These are phyloP conservation scores for Electrona antarctica DNA, from an alignment of 2,113 vertebrate genomes.

Conservation along the genomic window DNA sequence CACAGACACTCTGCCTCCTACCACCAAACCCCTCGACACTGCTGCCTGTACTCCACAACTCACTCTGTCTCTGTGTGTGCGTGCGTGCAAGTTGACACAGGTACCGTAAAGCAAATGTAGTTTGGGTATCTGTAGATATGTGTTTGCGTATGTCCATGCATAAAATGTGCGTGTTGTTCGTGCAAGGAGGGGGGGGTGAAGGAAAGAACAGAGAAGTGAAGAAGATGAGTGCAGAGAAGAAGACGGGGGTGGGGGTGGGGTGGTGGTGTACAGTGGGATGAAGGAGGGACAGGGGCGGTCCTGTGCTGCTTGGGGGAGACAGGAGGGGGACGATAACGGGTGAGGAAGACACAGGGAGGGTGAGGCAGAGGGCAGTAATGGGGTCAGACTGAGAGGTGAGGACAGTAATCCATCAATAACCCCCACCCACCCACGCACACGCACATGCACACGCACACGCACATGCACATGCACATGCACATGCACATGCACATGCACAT, in stretches of 20 bases:
- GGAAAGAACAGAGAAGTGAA: no score
- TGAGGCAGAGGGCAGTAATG: background rate
- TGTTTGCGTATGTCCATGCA: background rate
- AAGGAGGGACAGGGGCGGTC: no score
- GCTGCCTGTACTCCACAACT: background rate
- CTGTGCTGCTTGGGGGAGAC: no score
- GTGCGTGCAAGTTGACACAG: no score
- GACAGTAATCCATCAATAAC: no score
- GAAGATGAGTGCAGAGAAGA: no score
- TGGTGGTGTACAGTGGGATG: no score
- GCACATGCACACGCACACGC: constrained; percentile 31
- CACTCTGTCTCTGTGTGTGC: background rate
- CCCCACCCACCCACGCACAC: constrained; percentile 24
- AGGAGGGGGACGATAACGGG: background rate
- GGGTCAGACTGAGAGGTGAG: no score
- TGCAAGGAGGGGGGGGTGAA: no score
- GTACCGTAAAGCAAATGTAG: no score
- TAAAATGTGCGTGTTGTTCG: background rate
- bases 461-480: constrained; percentile 3
- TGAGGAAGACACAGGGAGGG: background rate
- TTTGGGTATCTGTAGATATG: no score
- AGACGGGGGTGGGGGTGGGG: no score
- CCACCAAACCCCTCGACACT: constrained; percentile 21
- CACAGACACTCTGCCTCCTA: constrained; percentile 16
- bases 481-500: background rate